phyloP scores from a whole-genome alignment of 2,113 vertebrate genomes.

The Picathartes gymnocephalus region DNA sequence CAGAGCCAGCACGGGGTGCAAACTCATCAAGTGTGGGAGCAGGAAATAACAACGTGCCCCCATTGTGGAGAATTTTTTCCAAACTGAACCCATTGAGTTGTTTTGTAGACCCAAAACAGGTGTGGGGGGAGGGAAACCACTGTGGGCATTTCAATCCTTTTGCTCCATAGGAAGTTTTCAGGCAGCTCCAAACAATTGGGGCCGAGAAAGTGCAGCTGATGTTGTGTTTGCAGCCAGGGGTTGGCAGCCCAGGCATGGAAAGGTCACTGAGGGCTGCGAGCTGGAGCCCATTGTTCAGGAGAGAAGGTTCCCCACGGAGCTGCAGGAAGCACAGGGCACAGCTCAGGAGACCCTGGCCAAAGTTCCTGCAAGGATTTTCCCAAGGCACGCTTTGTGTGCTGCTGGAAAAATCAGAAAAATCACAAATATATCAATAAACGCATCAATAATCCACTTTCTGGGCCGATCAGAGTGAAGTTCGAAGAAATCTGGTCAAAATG shows the following conservation, averaged over 20 bases:
- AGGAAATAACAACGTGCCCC: conserved; percentile 39
- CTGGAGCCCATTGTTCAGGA: conserved; percentile 66
- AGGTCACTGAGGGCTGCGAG: conserved; percentile 20
- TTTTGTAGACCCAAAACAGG: background rate
- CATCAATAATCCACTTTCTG: accelerated
- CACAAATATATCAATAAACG: background rate
- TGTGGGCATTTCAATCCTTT: background rate
- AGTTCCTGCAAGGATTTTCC: conserved; percentile 42
- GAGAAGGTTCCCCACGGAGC: conserved; percentile 18
- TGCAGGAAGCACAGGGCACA: conserved; percentile 74
- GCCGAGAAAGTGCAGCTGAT: background rate
- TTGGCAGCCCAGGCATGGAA: background rate
- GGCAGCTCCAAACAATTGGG: conserved; percentile 1
- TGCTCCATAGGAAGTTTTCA: conserved; percentile 36
- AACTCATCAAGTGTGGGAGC: background rate
- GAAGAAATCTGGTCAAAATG: background rate
- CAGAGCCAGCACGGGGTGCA: background rate
- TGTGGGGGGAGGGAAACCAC: background rate
- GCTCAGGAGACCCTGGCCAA: conserved; percentile 42
- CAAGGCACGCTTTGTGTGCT: background rate
- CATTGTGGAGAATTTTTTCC: background rate
- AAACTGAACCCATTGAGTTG: background rate
- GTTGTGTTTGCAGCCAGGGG: background rate
- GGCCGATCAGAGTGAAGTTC: background rate
- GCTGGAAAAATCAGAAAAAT: background rate